Evolutionary conservation across 2,888 invertebrate genomes (phyloP).

Genomic region (Dryomyza anilis): DNA sequence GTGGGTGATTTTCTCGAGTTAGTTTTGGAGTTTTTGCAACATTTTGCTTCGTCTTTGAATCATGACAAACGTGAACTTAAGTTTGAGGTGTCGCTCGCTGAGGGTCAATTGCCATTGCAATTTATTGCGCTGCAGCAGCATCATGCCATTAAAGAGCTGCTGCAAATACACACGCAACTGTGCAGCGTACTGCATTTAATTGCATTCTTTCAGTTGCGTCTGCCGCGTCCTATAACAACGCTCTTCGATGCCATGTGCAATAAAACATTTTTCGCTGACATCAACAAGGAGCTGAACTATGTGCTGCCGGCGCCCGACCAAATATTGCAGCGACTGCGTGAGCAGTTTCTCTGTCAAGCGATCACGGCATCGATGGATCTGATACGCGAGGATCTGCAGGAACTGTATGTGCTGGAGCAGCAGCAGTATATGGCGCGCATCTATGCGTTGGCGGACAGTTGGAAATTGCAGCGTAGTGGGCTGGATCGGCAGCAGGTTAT

Average conservation of each 20-base stretch:
- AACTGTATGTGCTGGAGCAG: conserved; percentile 63
- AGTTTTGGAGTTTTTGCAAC: conserved; percentile 51
- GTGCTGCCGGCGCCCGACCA: conserved; percentile 71
- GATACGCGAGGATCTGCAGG: conserved; percentile 68
- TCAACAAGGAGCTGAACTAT: conserved; percentile 64
- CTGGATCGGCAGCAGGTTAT: conserved; percentile 79
- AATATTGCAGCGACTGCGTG: conserved; percentile 70
- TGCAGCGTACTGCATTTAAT: conserved; percentile 78
- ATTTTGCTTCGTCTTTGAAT: conserved; percentile 49
- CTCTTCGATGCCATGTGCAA: conserved; percentile 77
- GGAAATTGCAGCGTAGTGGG: conserved; percentile 77
- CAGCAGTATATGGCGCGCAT: conserved; percentile 76
- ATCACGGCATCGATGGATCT: conserved; percentile 77
- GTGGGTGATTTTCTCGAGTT: conserved; percentile 71
- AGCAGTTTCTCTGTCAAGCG: conserved; percentile 75
- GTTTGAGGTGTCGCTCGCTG: conserved; percentile 56
- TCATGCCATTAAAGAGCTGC: conserved; percentile 74
- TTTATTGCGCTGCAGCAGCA: conserved; percentile 78
- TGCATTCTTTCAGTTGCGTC: conserved; percentile 76
- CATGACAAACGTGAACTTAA: conserved; percentile 53
- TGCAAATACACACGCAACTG: conserved; percentile 82
- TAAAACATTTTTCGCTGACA: conserved; percentile 63
- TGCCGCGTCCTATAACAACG: conserved; percentile 72
- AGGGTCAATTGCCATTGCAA: conserved; percentile 66
- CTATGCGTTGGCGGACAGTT: conserved; percentile 72